phyloP scores from a whole-genome alignment of 2,888 invertebrate species.

The Sinotaia quadrata region DNA sequence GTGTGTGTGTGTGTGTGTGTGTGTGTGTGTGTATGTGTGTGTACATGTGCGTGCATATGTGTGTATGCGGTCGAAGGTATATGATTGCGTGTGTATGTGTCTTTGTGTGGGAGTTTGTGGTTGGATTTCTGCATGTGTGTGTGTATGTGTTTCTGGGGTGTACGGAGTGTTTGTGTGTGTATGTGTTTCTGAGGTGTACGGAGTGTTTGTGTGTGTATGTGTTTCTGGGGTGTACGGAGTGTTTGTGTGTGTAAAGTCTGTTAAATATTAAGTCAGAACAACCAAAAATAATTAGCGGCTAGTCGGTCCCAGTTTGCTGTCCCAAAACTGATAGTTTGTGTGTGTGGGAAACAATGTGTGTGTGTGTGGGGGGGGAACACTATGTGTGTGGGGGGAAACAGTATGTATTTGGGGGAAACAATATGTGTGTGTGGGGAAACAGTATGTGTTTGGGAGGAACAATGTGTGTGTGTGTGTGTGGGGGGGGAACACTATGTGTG shows the following conservation, averaged over 20 bases:
- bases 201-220: constrained; percentile 8
- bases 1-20: constrained; percentile 11
- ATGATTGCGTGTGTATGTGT: constrained; percentile 1
- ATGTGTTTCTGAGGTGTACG: neutral
- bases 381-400: too few species aligned
- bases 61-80: neutral
- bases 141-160: neutral
- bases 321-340: too few species aligned
- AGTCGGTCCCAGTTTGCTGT: too few species aligned
- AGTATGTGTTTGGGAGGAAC: too few species aligned
- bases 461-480: too few species aligned
- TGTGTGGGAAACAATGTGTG: too few species aligned
- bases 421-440: too few species aligned
- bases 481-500: too few species aligned
- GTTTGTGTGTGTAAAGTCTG: neutral
- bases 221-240: neutral
- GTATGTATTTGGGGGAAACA: too few species aligned
- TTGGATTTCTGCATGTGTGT: neutral
- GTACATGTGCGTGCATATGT: neutral
- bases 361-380: too few species aligned
- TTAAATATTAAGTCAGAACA: too few species aligned
- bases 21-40: neutral
- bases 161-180: neutral
- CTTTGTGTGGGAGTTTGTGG: neutral
- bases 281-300: too few species aligned